Percentiles rank a stretch among this genome's conserved stretches.
These are phyloP conservation scores for Aleiodes sp. DNA, from an alignment of 1,140 invertebrate genomes.

Conservation along the genomic window DNA sequence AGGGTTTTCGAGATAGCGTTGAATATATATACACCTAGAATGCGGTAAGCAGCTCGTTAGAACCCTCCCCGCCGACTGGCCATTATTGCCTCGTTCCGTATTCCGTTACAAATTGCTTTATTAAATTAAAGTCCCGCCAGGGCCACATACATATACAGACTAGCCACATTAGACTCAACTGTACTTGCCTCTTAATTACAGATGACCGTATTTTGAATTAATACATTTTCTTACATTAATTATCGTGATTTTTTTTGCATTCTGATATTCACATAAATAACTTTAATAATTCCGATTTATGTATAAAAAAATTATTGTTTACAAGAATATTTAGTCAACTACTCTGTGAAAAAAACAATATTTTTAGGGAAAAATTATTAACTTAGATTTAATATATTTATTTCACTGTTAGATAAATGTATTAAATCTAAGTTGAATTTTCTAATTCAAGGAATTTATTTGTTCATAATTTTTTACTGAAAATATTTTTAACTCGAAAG, in stretches of 20 bases:
- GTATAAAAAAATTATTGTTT: too few relatives aligned
- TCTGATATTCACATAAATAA: not conserved
- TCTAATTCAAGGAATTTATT: too few relatives aligned
- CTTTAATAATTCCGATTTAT: too few relatives aligned
- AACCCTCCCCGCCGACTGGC: slow-evolving; percentile 63
- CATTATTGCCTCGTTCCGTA: slow-evolving; percentile 66
- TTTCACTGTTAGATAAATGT: too few relatives aligned
- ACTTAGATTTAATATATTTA: too few relatives aligned
- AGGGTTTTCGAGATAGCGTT: not conserved
- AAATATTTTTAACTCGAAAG: too few relatives aligned
- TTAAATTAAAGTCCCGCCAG: slow-evolving; percentile 45
- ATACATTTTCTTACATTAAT: not conserved
- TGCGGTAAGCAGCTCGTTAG: slow-evolving; percentile 66
- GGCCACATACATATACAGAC: slow-evolving; percentile 17
- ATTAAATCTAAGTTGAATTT: too few relatives aligned
- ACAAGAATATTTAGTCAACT: too few relatives aligned
- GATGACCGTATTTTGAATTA: slow-evolving; percentile 17
- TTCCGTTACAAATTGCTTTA: slow-evolving; percentile 58
- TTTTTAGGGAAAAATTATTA: too few relatives aligned
- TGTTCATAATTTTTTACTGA: too few relatives aligned
- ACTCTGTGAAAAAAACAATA: too few relatives aligned
- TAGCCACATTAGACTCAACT: slow-evolving; percentile 2
- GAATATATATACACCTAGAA: slow-evolving; percentile 40
- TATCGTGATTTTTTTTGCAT: not conserved
- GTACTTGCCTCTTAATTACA: slow-evolving; percentile 5